Evolutionary conservation across 2,113 vertebrate species (phyloP), one percentile per base, ranked within the genome.

Genomic region (Artemisiospiza belli): DNA sequence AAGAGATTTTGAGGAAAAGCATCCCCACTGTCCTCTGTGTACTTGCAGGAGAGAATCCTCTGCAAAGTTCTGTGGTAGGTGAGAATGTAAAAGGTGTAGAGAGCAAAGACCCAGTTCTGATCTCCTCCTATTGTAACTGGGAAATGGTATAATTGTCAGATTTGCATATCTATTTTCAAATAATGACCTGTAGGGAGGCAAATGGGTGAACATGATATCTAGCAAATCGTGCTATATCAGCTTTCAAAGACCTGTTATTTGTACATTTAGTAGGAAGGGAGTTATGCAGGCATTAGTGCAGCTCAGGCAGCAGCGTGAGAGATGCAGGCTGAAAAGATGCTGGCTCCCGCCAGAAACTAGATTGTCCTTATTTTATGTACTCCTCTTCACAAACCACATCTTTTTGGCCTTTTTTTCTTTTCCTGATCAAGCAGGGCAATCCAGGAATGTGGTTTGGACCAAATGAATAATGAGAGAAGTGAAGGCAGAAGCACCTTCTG

Each of bases 241-340:
- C 49, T 72, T 82, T 67, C 39, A 84, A 72, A 79, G 24, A 59
- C 27, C 5, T 70, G 9, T 22, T 41, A 22, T 72, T 81, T 76
- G 47, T 70, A 16, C 23, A 10, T 6, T 76, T 58, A 23, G 22
- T 10, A 82, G 62, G 35, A 87, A 70, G 41, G 8, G 63, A 73
- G 57, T 85, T 85, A n/a, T 2, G 6, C 16, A 64, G 66, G 25
- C 23, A 17, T 51, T 31, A 72, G 5, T 13, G 39, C 30, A 55
- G 55, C 15, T 87, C 30, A 72, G 57, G 46, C 8, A 70, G 51
- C 31, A 69, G 25, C n/a, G 41, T 0, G 0, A 55, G 21, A 24
- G 8, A 67, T 4, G 22, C 22, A 75, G 28, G 22, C 20, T 85
- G 70, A 83, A 83, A 88, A 94, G 43, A 46, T 39, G 39, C 11